These are phyloP conservation scores for Psittacula echo DNA, from an alignment of 2,797 vertebrate species.

Conservation along the genomic window DNA sequence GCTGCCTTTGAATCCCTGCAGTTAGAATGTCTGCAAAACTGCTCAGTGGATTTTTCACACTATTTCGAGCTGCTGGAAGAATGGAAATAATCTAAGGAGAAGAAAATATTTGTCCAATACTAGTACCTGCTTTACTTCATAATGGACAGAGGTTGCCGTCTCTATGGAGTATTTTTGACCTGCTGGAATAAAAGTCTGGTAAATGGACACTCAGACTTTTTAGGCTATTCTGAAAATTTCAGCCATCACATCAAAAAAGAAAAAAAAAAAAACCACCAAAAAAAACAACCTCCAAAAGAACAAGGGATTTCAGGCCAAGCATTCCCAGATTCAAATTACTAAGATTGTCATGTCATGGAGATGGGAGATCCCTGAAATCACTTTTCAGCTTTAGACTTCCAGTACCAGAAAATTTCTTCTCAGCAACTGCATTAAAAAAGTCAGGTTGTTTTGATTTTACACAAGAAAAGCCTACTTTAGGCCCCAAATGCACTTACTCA, in stretches of 20 bases:
- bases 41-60: neutral
- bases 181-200: neutral
- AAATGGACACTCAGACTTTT: neutral
- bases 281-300: neutral
- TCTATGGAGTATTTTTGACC: neutral
- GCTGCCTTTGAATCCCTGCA: conserved; percentile 3
- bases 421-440: neutral
- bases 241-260: neutral
- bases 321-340: neutral
- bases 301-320: neutral
- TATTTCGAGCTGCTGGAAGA: neutral
- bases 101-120: neutral
- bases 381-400: neutral
- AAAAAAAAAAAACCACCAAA: neutral
- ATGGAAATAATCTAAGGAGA: neutral
- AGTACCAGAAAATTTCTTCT: neutral
- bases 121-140: neutral
- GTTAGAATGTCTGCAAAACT: neutral
- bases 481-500: neutral
- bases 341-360: neutral
- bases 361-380: neutral
- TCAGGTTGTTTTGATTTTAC: neutral
- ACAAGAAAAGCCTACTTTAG: neutral
- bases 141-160: neutral
- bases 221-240: neutral